A percentile compares a stretch with the other conserved stretches of the same genome.
Conservation (phyloP, 2,888 invertebrate genomes). For the Tridacna crocea region DNA sequence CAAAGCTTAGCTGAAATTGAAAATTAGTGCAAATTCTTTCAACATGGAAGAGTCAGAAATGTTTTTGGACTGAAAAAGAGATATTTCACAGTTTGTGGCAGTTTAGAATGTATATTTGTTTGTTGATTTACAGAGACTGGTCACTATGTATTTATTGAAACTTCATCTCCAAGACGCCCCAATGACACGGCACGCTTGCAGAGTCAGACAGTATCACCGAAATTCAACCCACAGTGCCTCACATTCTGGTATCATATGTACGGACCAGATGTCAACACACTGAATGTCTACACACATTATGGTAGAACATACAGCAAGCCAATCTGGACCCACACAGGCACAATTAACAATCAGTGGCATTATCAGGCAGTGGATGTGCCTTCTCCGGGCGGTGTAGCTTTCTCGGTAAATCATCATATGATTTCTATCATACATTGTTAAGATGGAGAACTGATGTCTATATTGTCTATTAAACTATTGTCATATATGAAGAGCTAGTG, state of each 20-base stretch:
- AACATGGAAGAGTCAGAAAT: too few relatives aligned
- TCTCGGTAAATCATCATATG: constrained; percentile 19
- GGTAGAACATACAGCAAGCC: constrained; percentile 58
- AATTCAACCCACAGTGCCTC: constrained; percentile 67
- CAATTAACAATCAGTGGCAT: constrained; percentile 75
- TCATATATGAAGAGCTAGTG: too few relatives aligned
- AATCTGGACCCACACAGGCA: constrained; percentile 73
- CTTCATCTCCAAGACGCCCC: constrained; percentile 69
- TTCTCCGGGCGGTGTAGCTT: constrained; percentile 26
- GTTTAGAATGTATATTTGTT: too few relatives aligned
- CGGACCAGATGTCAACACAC: constrained; percentile 76
- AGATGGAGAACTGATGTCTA: too few relatives aligned
- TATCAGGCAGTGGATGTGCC: constrained; percentile 65
- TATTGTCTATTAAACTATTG: too few relatives aligned
- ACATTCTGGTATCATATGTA: constrained; percentile 82
- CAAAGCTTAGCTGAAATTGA: too few relatives aligned
- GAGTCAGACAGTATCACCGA: constrained; percentile 63
- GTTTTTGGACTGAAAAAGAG: too few relatives aligned
- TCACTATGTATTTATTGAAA: constrained; percentile 78
- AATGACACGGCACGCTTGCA: constrained; percentile 75
- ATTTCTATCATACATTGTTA: too few relatives aligned
- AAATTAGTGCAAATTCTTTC: too few relatives aligned
- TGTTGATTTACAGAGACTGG: constrained; percentile 80
- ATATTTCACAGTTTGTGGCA: too few relatives aligned
- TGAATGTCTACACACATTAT: constrained; percentile 73